Percentiles rank a stretch among this genome's conserved stretches.
These are phyloP conservation scores for Galemys pyrenaicus DNA, from an alignment of 2,113 vertebrate species.

Conservation along the genomic window DNA sequence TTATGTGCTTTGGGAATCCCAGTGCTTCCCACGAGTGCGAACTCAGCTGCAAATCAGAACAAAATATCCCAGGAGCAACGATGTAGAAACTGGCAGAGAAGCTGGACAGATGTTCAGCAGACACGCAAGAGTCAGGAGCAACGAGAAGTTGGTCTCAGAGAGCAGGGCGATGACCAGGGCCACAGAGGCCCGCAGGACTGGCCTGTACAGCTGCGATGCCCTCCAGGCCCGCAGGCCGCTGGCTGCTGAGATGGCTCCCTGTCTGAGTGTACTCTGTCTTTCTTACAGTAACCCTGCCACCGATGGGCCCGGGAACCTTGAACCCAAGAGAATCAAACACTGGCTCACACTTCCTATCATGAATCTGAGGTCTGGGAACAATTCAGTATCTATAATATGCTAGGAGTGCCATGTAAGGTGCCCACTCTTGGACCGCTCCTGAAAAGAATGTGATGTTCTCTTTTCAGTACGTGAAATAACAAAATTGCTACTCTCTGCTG, in stretches of 20 bases:
- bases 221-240: neutral
- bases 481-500: constrained; percentile 28
- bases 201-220: accelerated
- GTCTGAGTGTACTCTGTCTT: neutral
- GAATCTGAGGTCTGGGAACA: neutral
- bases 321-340: neutral
- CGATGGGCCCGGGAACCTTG: neutral
- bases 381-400: neutral
- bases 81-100: neutral
- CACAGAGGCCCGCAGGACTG: no score
- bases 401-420: neutral
- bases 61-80: neutral
- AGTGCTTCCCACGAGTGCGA: neutral
- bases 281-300: neutral
- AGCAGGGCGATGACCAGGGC: neutral
- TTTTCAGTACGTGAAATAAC: neutral
- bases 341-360: neutral
- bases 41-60: neutral
- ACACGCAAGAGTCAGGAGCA: neutral
- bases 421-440: neutral
- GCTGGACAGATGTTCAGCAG: neutral
- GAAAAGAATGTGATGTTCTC: neutral
- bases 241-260: neutral
- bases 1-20: neutral
- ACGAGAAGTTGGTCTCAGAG: neutral